Base-by-base conservation (phyloP, 2,888 invertebrate species). In the Lissocephala sabroskyi region DNA sequence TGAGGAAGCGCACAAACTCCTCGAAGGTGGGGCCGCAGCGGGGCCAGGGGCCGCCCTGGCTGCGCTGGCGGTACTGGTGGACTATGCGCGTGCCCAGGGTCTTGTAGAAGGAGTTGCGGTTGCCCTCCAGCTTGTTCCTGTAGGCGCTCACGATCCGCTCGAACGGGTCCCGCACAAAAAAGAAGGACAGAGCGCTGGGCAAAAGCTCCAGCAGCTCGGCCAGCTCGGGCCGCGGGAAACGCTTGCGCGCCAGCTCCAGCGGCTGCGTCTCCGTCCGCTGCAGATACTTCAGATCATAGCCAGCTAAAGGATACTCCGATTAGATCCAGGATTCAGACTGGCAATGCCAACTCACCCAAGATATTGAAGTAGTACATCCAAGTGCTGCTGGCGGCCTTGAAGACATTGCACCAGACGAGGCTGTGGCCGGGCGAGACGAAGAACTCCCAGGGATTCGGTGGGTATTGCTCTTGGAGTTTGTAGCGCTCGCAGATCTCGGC, bases 331-430 rank as follows among this genome's bases (percentile, higher is more conserved):
- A n/a, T n/a, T n/a, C n/a, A n/a, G 14, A 32, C 32, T 11, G 39
- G 13, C 26, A 5, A 2, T 23, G 10, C 26, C 17, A 37, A 46
- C 80, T 86, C 86, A 85, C 91, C 91, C 52, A 92, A 86, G 71
- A 91, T 87, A 83, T 92, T 91, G 77, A 92, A 91, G 83, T 91
- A 91, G 82, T 92, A 91, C 85, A 92, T 87, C 92, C 92, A 92
- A 6, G 90, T 91, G n/a, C 92, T 91, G 65, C 92, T 92, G 17
- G 91, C 91, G 28, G 91, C 91, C 85, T 91, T 91, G 78, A 91
- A 91, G 59, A 91, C 88, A 79, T 91, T 91, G 78, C 91, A 91
- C 91, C 91, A 91, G 37, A 91, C 89, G 36, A 92, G 84, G 68
- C 88, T 89, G 65, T 91, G 89, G 45, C 86, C 89, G 78, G 85